These are phyloP conservation scores for Etheostoma perlongum DNA, from an alignment of 2,797 vertebrate species.

Conservation along the genomic window DNA sequence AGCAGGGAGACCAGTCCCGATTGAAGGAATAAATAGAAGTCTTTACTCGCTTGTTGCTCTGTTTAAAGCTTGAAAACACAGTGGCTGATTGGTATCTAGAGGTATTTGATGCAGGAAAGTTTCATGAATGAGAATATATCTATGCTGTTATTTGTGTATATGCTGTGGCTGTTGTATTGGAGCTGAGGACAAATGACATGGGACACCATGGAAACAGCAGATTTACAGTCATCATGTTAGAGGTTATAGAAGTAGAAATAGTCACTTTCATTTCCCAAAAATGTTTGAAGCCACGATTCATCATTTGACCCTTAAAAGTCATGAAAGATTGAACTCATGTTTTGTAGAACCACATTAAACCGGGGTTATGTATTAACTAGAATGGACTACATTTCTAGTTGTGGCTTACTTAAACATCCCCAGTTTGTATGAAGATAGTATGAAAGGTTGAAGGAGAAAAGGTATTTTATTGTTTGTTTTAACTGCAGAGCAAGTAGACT, in stretches of 20 bases:
- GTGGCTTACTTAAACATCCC: neutral
- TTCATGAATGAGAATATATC: constrained; percentile 21
- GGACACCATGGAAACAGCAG: constrained; percentile 6
- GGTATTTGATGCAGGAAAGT: constrained; percentile 7
- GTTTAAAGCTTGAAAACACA: constrained; percentile 25
- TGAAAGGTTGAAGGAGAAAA: neutral
- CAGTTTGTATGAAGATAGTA: neutral
- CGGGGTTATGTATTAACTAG: neutral
- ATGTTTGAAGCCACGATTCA: neutral
- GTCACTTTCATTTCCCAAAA: constrained; percentile 54
- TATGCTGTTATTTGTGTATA: constrained; percentile 3
- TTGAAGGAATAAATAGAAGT: constrained; percentile 26
- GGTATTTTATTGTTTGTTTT: neutral
- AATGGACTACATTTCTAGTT: neutral
- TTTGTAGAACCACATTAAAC: neutral
- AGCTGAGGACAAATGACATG: neutral
- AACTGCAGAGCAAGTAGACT: neutral
- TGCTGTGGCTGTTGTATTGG: constrained; percentile 2
- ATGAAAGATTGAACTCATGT: neutral
- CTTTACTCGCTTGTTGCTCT: constrained; percentile 9
- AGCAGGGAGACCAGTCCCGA: neutral
- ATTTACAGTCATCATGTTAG: constrained; percentile 31
- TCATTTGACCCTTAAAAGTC: constrained; percentile 2
- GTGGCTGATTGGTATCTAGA: constrained; percentile 26
- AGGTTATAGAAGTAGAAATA: neutral